Evolutionary conservation across 2,113 vertebrate genomes (phyloP), one percentile per base, ranked within the genome.

Genomic region (Ceyx cyanopectus): DNA sequence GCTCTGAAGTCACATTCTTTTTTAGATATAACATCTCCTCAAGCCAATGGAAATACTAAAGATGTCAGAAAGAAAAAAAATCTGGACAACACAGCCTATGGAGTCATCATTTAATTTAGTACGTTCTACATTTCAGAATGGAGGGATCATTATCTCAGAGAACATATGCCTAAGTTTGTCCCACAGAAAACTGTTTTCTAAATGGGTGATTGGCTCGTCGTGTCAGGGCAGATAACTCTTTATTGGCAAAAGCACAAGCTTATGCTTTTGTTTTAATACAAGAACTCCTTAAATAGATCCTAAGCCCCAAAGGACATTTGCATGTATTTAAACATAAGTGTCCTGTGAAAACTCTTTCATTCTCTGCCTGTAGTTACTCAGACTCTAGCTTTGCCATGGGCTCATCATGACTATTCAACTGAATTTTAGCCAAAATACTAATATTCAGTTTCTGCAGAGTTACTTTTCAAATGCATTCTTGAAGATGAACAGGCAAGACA

Each of bases 401-500:
- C 29, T 87, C 2, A 0, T 77, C 62, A 85, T 32, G 19, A 92
- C 23, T 74, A 68, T 61, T 87, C 56, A 87, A 48, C n/a, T 61
- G 51, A 83, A 77, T 78, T 85, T 92, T 93, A 87, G 29, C 45
- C 32, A 85, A 92, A 93, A 80, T 85, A 45, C n/a, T 89, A 63
- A 82, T 37, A 72, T 53, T 56, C 41, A 14, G 4, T 75, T 93
- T 92, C 61, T 50, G 8, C 26, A 77, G 81, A 83, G 19, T 82
- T 94, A 63, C 20, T 75, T 95, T 66, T 85, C 57, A 85, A 41
- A 68, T 76, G 23, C 48, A n/a, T 74, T 91, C 53, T 78, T 89
- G 87, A 85, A 77, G 51, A 77, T 83, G n/a, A 92, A 34, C 80
- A 57, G 20, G 70, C 77, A 88, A 82, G 87, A 75, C 73, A 91